Percentiles rank a stretch among this genome's conserved stretches.
phyloP scores from a whole-genome alignment of 2,797 vertebrate genomes.

The Semotilus atromaculatus region DNA sequence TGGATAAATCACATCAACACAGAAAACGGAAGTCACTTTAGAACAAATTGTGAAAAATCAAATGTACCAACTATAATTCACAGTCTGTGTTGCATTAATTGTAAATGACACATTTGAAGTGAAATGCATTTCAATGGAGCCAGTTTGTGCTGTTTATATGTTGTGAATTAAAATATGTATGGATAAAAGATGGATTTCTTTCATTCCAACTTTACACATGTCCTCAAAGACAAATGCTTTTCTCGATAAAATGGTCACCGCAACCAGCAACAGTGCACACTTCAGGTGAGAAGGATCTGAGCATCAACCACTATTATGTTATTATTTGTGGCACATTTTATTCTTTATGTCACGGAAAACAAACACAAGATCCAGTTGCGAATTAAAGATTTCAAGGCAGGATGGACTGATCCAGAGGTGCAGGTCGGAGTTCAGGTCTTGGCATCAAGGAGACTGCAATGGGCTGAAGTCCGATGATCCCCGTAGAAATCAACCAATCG shows the following conservation, averaged over 20 bases:
- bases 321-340: constrained; percentile 12
- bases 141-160: not conserved
- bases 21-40: not conserved
- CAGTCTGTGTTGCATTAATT: not conserved
- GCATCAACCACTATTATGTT: constrained; percentile 22
- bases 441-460: no score
- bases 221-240: constrained; percentile 3
- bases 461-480: no score
- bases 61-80: not conserved
- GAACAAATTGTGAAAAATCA: no score
- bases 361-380: no score
- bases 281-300: constrained; percentile 26
- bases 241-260: constrained; percentile 37
- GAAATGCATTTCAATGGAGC: constrained; percentile 17
- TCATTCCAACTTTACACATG: constrained; percentile 1
- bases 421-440: no score
- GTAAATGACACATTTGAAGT: constrained; percentile 2
- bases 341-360: not conserved
- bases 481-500: no score
- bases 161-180: constrained; percentile 3
- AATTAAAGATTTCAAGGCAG: no score
- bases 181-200: not conserved
- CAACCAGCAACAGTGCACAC: constrained; percentile 28
- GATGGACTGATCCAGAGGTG: no score
- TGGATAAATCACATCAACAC: not conserved